phyloP scores from a whole-genome alignment of 2,113 vertebrate genomes.

The Thermophis baileyi region DNA sequence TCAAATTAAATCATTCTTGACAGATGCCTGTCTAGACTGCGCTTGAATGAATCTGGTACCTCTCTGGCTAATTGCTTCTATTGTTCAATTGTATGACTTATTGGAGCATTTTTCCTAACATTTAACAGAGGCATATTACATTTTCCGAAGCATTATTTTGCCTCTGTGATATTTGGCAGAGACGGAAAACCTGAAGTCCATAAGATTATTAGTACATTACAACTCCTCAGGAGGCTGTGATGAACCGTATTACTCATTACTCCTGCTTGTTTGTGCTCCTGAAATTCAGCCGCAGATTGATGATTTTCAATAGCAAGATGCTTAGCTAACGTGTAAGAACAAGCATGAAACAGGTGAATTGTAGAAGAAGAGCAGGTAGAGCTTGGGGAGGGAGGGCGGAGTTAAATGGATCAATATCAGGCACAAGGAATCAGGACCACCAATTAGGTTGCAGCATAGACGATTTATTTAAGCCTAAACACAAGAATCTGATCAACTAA shows the following conservation, averaged over 20 bases:
- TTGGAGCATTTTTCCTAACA: not conserved
- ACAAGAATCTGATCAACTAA: not conserved
- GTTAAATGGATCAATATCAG: too few species aligned
- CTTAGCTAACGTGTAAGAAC: not conserved
- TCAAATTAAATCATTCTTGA: not conserved
- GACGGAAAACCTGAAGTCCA: not conserved
- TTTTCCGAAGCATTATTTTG: not conserved
- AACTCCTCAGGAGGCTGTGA: not conserved
- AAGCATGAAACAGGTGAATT: not conserved
- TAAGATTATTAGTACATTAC: not conserved
- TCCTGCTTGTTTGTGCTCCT: not conserved
- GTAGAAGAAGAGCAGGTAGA: not conserved
- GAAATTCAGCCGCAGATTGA: not conserved
- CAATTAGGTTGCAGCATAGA: not conserved
- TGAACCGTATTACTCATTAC: not conserved
- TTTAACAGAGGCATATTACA: not conserved
- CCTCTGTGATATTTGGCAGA: not conserved
- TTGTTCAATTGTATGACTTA: not conserved
- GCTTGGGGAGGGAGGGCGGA: too few species aligned
- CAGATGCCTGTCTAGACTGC: not conserved
- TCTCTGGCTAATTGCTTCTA: not conserved
- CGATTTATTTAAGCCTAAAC: not conserved
- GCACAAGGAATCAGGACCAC: not conserved
- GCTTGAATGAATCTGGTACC: not conserved
- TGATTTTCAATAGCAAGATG: not conserved